Percentiles rank a stretch among this genome's conserved stretches.
Conservation (phyloP, 1,140 invertebrate species). For the Belonocnema kinseyi region DNA sequence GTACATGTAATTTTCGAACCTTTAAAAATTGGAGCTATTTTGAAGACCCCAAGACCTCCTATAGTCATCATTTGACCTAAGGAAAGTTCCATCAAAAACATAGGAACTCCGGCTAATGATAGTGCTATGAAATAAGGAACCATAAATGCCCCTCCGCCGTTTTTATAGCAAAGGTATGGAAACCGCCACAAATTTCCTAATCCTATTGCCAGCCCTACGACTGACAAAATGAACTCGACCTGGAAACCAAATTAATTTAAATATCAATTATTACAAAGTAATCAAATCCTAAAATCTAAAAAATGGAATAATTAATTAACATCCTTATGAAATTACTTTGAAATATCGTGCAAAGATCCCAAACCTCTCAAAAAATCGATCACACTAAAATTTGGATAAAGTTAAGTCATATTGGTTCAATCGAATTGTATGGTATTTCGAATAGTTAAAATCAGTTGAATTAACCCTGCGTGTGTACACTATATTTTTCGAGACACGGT, state of each 20-base stretch:
- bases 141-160: slow-evolving; percentile 88
- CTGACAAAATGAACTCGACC: slow-evolving; percentile 68
- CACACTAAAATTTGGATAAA: too few relatives aligned
- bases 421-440: too few relatives aligned
- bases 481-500: too few relatives aligned
- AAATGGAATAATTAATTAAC: too few relatives aligned
- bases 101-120: slow-evolving; percentile 91
- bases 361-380: too few relatives aligned
- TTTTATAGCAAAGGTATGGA: slow-evolving; percentile 79
- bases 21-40: slow-evolving; percentile 97
- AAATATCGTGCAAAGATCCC: too few relatives aligned
- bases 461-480: too few relatives aligned
- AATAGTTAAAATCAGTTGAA: too few relatives aligned
- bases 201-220: slow-evolving; percentile 75
- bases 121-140: slow-evolving; percentile 95
- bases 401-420: too few relatives aligned
- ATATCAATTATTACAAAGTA: not conserved
- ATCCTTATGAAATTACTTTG: too few relatives aligned
- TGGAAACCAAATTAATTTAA: slow-evolving; percentile 32
- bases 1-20: slow-evolving; percentile 77
- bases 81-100: slow-evolving; percentile 96
- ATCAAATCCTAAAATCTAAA: too few relatives aligned
- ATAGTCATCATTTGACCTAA: slow-evolving; percentile 94
- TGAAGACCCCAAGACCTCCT: slow-evolving; percentile 95
- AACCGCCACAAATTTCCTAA: slow-evolving; percentile 80